Evolutionary conservation across 1,140 invertebrate genomes (phyloP).

Genomic region (Rhyacophila brunnea): DNA sequence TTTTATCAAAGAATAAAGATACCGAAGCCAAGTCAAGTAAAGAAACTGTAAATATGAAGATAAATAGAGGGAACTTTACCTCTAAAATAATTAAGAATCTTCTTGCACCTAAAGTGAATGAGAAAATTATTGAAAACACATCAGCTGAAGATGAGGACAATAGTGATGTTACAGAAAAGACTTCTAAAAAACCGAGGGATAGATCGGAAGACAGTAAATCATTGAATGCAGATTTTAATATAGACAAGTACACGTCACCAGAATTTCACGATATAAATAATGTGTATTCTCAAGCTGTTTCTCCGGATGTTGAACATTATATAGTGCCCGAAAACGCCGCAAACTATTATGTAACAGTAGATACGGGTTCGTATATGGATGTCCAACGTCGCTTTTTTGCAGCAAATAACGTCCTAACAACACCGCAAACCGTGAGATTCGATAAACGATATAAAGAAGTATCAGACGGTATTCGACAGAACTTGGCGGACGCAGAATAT

Average conservation of each 20-base stretch:
- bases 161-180: background rate
- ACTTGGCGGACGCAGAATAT: constrained; percentile 26
- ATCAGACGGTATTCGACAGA: constrained; percentile 31
- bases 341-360: constrained; percentile 30
- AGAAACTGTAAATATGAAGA: background rate
- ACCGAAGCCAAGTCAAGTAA: background rate
- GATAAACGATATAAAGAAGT: constrained; percentile 30
- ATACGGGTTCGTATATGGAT: constrained; percentile 9
- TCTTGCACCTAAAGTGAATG: background rate
- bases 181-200: background rate
- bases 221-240: constrained; percentile 23
- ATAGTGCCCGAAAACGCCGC: constrained; percentile 32
- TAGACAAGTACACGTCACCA: constrained; percentile 33
- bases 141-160: background rate
- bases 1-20: background rate
- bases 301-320: constrained; percentile 32
- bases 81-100: too few species aligned
- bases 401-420: constrained; percentile 3
- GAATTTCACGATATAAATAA: constrained; percentile 35
- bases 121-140: background rate
- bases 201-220: constrained; percentile 26
- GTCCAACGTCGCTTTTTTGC: background rate
- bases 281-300: constrained; percentile 32
- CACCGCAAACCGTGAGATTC: constrained; percentile 24
- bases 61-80: too few species aligned